Conservation (phyloP, 2,888 invertebrate genomes). For the Hedya salicella region DNA sequence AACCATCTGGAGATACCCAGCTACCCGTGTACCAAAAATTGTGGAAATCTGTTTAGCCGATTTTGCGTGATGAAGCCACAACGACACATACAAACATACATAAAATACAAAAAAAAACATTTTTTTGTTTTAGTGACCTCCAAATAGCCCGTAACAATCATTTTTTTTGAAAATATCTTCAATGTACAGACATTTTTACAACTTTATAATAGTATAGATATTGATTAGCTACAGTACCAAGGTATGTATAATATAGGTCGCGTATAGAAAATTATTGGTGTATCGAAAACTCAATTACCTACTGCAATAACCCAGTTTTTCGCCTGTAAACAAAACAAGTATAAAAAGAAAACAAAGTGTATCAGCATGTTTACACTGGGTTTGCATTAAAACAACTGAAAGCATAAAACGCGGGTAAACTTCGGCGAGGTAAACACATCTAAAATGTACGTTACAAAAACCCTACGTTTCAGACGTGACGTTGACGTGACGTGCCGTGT, state of each 20-base stretch:
- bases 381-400: conserved; percentile 7
- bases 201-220: too few species aligned
- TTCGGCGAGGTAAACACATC: conserved; percentile 22
- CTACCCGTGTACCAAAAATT: too few species aligned
- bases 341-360: not conserved
- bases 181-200: too few species aligned
- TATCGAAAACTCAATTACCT: not conserved
- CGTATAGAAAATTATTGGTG: not conserved
- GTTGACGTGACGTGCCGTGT: conserved; percentile 24
- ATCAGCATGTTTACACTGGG: not conserved
- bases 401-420: conserved; percentile 12
- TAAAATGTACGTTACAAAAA: conserved; percentile 30
- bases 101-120: too few species aligned
- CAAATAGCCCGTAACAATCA: too few species aligned
- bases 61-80: too few species aligned
- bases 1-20: too few species aligned
- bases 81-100: too few species aligned
- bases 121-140: too few species aligned
- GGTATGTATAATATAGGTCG: not conserved
- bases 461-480: conserved; percentile 24
- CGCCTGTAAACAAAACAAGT: not conserved
- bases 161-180: too few species aligned
- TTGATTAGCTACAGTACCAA: too few species aligned
- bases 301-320: not conserved
- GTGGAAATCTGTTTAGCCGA: too few species aligned